Percentiles rank a stretch among this genome's conserved stretches.
These are phyloP conservation scores for Raphicerus campestris DNA, from an alignment of 2,113 vertebrate species.

Conservation along the genomic window DNA sequence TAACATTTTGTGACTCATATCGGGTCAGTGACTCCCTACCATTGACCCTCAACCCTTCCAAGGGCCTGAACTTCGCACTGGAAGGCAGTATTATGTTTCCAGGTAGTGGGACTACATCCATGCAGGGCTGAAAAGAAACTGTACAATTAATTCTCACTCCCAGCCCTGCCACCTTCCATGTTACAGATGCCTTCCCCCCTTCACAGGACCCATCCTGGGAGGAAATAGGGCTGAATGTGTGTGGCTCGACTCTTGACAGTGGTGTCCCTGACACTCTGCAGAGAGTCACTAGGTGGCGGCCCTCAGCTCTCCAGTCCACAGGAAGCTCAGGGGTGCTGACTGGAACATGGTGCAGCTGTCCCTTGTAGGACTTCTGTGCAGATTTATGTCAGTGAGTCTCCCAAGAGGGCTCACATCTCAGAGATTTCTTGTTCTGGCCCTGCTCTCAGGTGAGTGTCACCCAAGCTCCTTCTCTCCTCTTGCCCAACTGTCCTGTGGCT, in stretches of 20 bases:
- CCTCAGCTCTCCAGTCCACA: no score
- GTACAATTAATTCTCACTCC: neutral
- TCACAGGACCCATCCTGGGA: no score
- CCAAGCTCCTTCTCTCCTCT: neutral
- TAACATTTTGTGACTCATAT: neutral
- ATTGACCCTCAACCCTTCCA: neutral
- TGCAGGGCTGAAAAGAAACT: neutral
- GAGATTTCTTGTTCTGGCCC: neutral
- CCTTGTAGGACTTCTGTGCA: no score
- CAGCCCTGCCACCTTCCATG: neutral
- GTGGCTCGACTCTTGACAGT: neutral
- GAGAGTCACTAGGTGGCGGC: neutral
- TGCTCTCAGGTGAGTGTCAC: neutral
- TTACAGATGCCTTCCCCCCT: neutral
- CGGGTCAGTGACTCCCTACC: neutral
- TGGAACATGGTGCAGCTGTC: no score
- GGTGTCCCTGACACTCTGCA: neutral
- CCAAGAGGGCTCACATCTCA: neutral
- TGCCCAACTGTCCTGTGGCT: rapidly evolving
- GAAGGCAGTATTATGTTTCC: neutral
- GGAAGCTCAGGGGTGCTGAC: neutral
- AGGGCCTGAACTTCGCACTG: neutral
- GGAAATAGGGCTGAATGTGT: no score
- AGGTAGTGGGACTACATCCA: neutral
- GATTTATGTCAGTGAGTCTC: neutral